phyloP scores from a whole-genome alignment of 2,113 vertebrate genomes.

The Sturnus vulgaris region DNA sequence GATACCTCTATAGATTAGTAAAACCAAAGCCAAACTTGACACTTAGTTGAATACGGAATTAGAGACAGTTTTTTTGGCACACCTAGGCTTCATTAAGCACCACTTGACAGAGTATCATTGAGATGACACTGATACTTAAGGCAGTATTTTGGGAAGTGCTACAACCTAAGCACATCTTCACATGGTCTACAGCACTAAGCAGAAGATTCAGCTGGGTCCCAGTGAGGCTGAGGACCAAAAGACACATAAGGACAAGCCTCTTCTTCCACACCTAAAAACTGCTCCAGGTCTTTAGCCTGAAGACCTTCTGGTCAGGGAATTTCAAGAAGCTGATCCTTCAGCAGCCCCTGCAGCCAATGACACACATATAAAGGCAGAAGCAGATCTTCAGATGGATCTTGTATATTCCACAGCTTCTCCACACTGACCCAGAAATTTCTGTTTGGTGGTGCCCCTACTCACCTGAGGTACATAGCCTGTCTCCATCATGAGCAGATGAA shows the following conservation, averaged over 20 bases:
- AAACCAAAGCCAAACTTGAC: background rate
- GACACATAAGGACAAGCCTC: background rate
- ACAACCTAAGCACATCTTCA: background rate
- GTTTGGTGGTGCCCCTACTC: constrained; percentile 64
- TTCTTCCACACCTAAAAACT: background rate
- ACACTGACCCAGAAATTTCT: background rate
- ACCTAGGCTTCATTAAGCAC: background rate
- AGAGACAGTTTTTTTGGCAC: background rate
- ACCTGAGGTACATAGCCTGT: constrained; percentile 88
- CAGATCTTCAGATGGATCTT: background rate
- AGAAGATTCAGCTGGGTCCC: background rate
- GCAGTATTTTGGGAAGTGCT: background rate
- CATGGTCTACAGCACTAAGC: background rate
- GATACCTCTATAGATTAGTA: background rate
- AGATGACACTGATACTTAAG: background rate
- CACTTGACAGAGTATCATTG: background rate
- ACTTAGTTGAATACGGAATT: background rate
- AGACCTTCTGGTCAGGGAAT: background rate
- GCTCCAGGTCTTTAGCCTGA: background rate
- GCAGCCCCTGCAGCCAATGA: background rate
- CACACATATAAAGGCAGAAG: background rate
- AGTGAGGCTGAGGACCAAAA: background rate
- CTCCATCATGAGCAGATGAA: constrained; percentile 91
- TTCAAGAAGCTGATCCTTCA: background rate
- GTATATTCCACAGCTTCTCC: background rate